Base-by-base conservation (phyloP, 2,888 invertebrate species). In the Euproctis similis region DNA sequence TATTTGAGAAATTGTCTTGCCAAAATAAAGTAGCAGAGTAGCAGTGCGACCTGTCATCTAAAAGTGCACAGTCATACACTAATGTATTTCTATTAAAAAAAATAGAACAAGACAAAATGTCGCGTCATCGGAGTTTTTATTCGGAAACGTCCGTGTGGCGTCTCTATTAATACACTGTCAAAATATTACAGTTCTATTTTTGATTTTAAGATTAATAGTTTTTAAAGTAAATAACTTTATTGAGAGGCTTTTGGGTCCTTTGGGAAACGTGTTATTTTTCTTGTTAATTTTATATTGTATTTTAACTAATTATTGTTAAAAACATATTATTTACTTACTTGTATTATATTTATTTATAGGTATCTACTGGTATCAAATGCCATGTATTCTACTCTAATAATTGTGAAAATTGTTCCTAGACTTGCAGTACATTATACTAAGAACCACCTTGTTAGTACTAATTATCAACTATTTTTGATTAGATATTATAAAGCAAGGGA, bases 81-180 rank as follows among this genome's bases (percentile, higher is more conserved):
- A 57, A 57, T 53, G 56, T 45, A 46, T 50, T 41, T n/a, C n/a
- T n/a, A n/a, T n/a, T 41, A 30, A 44, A 53, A 51, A 47, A 49
- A 52, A 47, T 46, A 26, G 31, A 31, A 31, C 19, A 28, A 34
- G 28, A 2, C 29, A 34, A 30, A 12, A 10, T 46, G 58, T 46
- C 57, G 20, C 19, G 49, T 59, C 60, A 60, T 60, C 54, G 33
- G 17, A 8, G 19, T 12, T 11, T 12, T 22, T 4, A 10, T n/a
- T n/a, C 9, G 11, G 16, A 30, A 30, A 26, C 20, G 16, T 26
- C n/a, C 3, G n/a, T n/a, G 12, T 13, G 21, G 30, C 26, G 16
- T 24, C 27, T 34, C 13, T 11, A 19, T 34, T 24, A 13, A 8
- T 2, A 8, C 12, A 1, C 12, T 27, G 34, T 34, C 34, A 34